Evolutionary conservation across 30 jellyfish, hydroid and myxozoan species (phyloP).

Genomic region (Mastigias papua): DNA sequence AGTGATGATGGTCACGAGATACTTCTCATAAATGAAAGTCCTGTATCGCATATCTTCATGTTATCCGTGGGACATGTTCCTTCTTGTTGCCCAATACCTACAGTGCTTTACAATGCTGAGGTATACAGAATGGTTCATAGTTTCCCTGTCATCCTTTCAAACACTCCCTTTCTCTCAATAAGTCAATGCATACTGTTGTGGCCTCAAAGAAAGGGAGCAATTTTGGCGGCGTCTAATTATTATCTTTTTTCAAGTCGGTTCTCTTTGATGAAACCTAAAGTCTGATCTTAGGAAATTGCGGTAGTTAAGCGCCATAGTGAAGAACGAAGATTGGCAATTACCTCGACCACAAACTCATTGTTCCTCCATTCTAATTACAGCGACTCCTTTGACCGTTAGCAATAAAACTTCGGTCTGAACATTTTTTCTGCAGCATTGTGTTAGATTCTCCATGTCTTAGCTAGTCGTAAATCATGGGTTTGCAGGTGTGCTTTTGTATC

Average conservation of each 20-base stretch:
- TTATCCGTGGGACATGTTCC: neutral
- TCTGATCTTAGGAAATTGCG: slow-evolving; percentile 74
- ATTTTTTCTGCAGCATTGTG: neutral
- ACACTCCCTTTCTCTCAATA: neutral
- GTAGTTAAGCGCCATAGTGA: slow-evolving; percentile 50
- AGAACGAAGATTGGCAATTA: slow-evolving; percentile 49
- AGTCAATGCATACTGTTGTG: slow-evolving; percentile 4
- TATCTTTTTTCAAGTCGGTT: slow-evolving; percentile 50
- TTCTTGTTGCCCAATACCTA: neutral
- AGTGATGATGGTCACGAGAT: too few species aligned
- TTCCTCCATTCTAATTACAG: slow-evolving; percentile 30
- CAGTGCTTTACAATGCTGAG: neutral
- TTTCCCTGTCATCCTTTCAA: neutral
- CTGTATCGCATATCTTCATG: too few species aligned
- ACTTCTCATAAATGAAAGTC: too few species aligned
- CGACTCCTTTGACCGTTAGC: slow-evolving; percentile 59
- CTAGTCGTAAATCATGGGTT: too few species aligned
- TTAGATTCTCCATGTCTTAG: too few species aligned
- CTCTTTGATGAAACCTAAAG: slow-evolving; percentile 47
- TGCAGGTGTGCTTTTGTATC: too few species aligned
- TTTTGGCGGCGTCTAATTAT: slow-evolving; percentile 63
- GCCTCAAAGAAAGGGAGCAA: slow-evolving; percentile 59
- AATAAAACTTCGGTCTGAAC: slow-evolving; percentile 6
- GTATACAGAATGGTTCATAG: neutral
- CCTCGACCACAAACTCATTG: slow-evolving; percentile 42